Evolutionary conservation across 2,113 vertebrate species (phyloP), one percentile per base, ranked within the genome.

Genomic region (Meriones unguiculatus): DNA sequence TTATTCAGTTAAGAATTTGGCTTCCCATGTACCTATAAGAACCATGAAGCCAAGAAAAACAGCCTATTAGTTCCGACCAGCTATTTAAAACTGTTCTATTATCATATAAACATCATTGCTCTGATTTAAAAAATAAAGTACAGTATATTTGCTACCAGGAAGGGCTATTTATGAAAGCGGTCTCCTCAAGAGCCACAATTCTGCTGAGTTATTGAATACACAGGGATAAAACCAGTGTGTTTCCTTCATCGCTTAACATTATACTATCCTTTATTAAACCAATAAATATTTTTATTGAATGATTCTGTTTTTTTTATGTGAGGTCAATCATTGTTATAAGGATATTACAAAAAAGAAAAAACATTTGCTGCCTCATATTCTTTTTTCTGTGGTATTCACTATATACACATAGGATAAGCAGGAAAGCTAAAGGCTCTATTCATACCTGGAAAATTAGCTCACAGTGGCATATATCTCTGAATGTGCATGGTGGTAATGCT

Each of bases 1-100:
- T 4, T 2, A 0, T 41, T 30, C 35, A 25, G 13, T 87, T 92
- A 50, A 13, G 14, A 64, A 57, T 59, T n/a, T 46, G 22, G 17
- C 14, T 38, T 64, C 20, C 50, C 50, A 59, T 10, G 5, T 50
- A 5, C 2, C 20, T 41, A 32, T 3, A 77, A 32, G 15, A 64
- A 77, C 5, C 13, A 88, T 4, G 75, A 24, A 93, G 7, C 62
- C 77, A 88, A 90, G 54, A 94, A 95, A 84, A 92, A 62, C 15
- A 41, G 9, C 0, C 32, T 62, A 5, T 7, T 62, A 65, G 8
- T 41, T 64, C 87, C 73, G 24, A 38, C 13, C 18, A n/a, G 5
- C 28, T 78, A 65, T 38, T 92, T 92, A 3, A 87, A 94, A 70
- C 65, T 81, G 1, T 59, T 85, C 52, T 18, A 57, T 92, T 77